Conservation (phyloP, 2,797 vertebrate species). For the Oophaga sylvatica region DNA sequence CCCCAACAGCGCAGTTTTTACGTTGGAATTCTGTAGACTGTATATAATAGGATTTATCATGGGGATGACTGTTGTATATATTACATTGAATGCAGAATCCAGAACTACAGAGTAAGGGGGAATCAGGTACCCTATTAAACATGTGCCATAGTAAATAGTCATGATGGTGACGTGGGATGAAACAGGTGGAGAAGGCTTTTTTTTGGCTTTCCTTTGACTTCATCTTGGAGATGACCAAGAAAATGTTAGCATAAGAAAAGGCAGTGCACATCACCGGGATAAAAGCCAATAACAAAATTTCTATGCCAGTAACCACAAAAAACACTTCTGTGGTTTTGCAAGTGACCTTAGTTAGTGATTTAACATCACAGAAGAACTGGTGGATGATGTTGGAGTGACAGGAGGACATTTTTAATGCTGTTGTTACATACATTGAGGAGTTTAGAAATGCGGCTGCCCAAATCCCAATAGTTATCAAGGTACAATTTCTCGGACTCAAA, state of each 20-base stretch:
- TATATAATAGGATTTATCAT: too few species aligned
- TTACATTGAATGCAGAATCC: neutral
- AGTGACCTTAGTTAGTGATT: neutral
- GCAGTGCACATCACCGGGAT: slow-evolving; percentile 65
- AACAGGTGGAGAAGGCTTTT: slow-evolving; percentile 78
- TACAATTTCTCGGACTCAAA: too few species aligned
- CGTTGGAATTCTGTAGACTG: too few species aligned
- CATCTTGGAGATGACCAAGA: slow-evolving; percentile 46
- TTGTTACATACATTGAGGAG: too few species aligned
- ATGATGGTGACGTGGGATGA: slow-evolving; percentile 66
- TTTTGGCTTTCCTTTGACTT: neutral
- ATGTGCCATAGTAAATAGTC: slow-evolving; percentile 67
- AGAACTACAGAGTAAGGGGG: slow-evolving; percentile 33
- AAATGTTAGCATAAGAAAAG: slow-evolving; percentile 59
- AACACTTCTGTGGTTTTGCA: slow-evolving; percentile 4
- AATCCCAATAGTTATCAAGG: too few species aligned
- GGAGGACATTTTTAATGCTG: too few species aligned
- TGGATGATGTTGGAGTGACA: neutral
- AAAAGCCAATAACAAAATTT: slow-evolving; percentile 61
- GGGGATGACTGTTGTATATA: neutral
- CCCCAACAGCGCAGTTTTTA: too few species aligned
- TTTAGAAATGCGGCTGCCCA: too few species aligned
- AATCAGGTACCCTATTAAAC: slow-evolving; percentile 61
- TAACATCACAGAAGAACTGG: slow-evolving; percentile 42
- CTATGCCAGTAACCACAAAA: slow-evolving; percentile 49